phyloP scores from a whole-genome alignment of 2,113 vertebrate species.

The Leptobrachium ailaonicum region DNA sequence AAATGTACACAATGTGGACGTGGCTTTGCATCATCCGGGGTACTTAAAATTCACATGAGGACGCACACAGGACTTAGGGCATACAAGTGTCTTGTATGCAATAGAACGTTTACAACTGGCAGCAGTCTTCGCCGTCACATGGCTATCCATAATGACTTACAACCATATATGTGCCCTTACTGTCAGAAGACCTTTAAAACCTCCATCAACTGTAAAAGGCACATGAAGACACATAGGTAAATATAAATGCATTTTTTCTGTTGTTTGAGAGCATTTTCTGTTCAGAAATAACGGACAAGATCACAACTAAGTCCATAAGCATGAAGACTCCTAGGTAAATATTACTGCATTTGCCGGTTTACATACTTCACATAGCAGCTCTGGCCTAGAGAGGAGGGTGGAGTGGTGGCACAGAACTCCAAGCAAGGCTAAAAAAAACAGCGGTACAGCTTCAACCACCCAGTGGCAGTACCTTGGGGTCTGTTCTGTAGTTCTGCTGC shows the following conservation, averaged over 20 bases:
- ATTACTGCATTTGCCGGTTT: no score
- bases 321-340: no score
- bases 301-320: no score
- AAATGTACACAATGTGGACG: conserved; percentile 95
- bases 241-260: conserved; percentile 1
- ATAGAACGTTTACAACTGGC: conserved; percentile 94
- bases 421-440: no score
- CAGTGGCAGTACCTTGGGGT: no score
- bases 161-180: conserved; percentile 98
- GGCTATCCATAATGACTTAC: conserved; percentile 93
- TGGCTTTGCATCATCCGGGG: conserved; percentile 94
- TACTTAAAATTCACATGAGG: conserved; percentile 93
- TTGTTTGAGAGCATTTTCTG: no score
- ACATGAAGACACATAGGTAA: conserved; percentile 97
- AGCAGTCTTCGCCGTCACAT: conserved; percentile 93
- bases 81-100: conserved; percentile 91
- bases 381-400: no score
- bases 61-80: conserved; percentile 95
- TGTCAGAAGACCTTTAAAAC: conserved; percentile 99
- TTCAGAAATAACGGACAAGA: no score
- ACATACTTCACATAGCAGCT: no score
- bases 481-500: no score
- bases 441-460: no score
- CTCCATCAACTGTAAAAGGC: conserved; percentile 94
- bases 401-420: no score